Evolutionary conservation across 2,888 invertebrate genomes (phyloP), one percentile per base, ranked within the genome.

Genomic region (Microplitis manilae): DNA sequence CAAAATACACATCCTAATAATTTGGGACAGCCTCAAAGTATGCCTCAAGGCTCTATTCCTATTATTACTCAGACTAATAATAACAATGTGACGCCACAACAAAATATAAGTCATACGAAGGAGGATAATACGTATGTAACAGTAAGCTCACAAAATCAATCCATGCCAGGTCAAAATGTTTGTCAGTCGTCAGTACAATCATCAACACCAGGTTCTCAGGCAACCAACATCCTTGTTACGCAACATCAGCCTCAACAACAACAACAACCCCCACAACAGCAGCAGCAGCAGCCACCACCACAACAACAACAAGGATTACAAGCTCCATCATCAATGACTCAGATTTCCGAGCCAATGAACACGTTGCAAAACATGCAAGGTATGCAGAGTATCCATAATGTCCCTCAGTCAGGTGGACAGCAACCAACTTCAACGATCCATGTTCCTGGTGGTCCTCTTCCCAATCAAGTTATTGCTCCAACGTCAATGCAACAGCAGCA

Each of bases 1-100:
- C 93, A 93, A 86, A 90, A 90, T 72, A 84, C 91, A 76, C 90
- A 90, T 78, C 90, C 90, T 68, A 92, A 91, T 81, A 93, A 92
- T 86, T 91, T 92, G 84, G 89, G 91, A 64, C 92, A 92, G 81
- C 91, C 92, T 84, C 92, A 92, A 80, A 92, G 90, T 83, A 92
- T 93, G 86, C 91, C 92, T 15, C 92, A 92, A 88, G 92, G 92
- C 77, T 91, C 92, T 82, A 91, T 93, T 82, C 92, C 93, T 83
- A 91, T 93, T 90, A 92, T 93, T 90, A 87, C 91, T 38, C 90
- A 92, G 75, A 87, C 91, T 79, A 85, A 82, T 79, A 86, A 83
- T 77, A 86, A 81, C 77, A 82, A 82, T 73, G 85, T 85, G 77
- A 81, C 86, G 41, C 72, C 86, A 59, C 88, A 87, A 80, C 85